These are phyloP conservation scores for Sphaerodactylus townsendi DNA, from an alignment of 2,113 vertebrate genomes.

Conservation along the genomic window DNA sequence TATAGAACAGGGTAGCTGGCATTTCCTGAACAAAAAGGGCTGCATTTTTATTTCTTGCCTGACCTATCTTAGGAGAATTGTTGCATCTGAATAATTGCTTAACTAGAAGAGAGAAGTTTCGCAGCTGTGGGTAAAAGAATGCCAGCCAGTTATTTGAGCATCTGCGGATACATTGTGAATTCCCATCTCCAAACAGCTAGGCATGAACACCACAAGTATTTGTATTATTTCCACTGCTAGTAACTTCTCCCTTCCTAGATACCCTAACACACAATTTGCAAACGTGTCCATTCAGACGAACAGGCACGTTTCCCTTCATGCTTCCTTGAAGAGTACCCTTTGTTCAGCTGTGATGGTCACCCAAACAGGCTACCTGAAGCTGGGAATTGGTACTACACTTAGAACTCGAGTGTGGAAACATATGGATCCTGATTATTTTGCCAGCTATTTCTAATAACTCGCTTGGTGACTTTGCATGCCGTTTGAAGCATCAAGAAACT, in stretches of 20 bases:
- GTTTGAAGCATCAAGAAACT: background rate
- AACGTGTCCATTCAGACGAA: background rate
- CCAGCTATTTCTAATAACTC: background rate
- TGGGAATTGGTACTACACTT: background rate
- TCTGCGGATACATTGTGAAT: background rate
- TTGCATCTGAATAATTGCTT: background rate
- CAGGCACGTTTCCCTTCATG: background rate
- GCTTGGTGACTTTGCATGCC: background rate
- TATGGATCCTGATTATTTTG: background rate
- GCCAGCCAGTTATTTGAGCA: background rate
- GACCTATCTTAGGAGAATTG: background rate
- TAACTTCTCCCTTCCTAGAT: background rate
- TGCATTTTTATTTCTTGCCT: background rate
- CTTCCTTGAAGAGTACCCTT: background rate
- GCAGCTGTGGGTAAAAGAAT: background rate
- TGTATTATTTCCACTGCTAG: background rate
- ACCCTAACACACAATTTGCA: background rate
- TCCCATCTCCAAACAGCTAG: background rate
- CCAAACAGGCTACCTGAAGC: background rate
- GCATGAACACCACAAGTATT: background rate
- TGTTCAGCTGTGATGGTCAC: background rate
- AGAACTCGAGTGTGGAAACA: background rate
- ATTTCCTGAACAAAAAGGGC: background rate
- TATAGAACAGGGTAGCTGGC: background rate
- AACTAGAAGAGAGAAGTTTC: background rate